A percentile compares a stretch with the other conserved stretches of the same genome.
Evolutionary conservation across 2,888 invertebrate genomes (phyloP).

Genomic region (Syrphus vitripennis): DNA sequence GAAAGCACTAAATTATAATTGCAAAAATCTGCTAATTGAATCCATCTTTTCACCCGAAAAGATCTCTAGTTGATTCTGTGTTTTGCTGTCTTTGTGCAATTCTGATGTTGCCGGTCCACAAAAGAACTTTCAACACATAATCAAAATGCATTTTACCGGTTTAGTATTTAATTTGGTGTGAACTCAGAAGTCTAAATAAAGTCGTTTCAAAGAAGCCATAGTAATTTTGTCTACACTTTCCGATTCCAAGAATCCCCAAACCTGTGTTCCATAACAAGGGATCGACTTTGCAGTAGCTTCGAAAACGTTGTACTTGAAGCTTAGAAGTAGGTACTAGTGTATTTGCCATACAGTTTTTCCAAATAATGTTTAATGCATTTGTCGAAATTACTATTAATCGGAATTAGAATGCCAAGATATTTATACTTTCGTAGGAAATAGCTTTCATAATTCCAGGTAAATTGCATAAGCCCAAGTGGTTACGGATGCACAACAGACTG

Average conservation of each 20-base stretch:
- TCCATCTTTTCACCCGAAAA: neutral
- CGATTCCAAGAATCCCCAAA: neutral
- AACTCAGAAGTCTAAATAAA: neutral
- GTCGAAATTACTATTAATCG: neutral
- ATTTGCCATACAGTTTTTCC: neutral
- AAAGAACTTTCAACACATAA: neutral
- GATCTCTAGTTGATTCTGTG: neutral
- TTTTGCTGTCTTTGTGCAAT: neutral
- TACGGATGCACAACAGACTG: too few relatives aligned
- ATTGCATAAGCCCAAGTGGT: too few relatives aligned
- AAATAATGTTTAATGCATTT: neutral
- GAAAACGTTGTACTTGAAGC: neutral
- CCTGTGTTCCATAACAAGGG: neutral
- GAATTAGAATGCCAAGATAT: neutral
- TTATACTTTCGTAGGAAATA: too few relatives aligned
- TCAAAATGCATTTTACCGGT: neutral
- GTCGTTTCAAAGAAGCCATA: neutral
- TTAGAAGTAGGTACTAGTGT: neutral
- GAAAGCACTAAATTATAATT: neutral
- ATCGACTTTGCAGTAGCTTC: neutral
- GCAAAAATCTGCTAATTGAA: neutral
- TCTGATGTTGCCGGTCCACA: neutral
- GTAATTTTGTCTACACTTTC: neutral
- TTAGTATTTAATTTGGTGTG: neutral
- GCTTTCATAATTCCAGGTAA: too few relatives aligned